phyloP scores from a whole-genome alignment of 2,113 vertebrate genomes.

The Syrmaticus mikado region DNA sequence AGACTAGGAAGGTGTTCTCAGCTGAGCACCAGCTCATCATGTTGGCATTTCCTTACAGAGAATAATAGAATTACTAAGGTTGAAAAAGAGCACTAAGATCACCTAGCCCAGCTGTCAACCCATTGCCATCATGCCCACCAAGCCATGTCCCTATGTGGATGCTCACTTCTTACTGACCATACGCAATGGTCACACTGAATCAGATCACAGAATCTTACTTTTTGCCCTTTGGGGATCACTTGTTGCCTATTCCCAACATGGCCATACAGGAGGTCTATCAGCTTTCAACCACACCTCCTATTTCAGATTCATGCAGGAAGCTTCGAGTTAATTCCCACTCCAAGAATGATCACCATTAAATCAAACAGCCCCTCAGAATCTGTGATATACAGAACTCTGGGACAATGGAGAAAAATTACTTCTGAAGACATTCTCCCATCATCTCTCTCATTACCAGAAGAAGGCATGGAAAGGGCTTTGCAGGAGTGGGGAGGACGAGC shows the following conservation, averaged over 20 bases:
- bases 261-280: neutral
- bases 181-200: neutral
- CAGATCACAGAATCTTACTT: neutral
- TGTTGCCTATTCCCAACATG: neutral
- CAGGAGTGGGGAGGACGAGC: neutral
- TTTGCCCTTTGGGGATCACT: neutral
- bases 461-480: neutral
- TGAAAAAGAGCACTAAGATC: no score
- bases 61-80: no score
- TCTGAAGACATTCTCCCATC: neutral
- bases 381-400: fast-evolving
- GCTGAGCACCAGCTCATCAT: neutral
- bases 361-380: neutral
- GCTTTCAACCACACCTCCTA: neutral
- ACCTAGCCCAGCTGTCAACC: no score
- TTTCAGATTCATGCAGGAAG: neutral
- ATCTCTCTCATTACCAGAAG: neutral
- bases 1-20: neutral
- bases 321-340: fast-evolving
- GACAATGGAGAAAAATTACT: neutral
- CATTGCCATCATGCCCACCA: no score
- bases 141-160: neutral
- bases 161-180: neutral
- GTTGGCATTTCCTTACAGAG: neutral
- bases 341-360: neutral